Conservation (phyloP, 1,140 invertebrate species). For the Riptortus pedestris region DNA sequence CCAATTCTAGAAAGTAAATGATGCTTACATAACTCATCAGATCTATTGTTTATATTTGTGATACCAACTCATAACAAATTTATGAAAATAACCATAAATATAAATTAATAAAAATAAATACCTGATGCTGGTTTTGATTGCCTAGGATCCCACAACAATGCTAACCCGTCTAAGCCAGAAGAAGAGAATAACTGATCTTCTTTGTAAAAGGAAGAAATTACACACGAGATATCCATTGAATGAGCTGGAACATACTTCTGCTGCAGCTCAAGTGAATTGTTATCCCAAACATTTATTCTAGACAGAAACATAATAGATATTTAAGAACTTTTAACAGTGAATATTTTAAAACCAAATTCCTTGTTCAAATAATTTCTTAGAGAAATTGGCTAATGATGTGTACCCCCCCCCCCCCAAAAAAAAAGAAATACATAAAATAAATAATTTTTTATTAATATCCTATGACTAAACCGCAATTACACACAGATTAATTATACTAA, state of each 20-base stretch:
- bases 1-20: too few relatives aligned
- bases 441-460: neutral
- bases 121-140: slow-evolving; percentile 32
- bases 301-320: neutral
- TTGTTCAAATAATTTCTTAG: neutral
- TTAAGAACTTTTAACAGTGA: neutral
- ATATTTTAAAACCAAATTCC: neutral
- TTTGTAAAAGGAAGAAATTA: slow-evolving; percentile 18
- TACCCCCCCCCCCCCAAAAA: too few relatives aligned
- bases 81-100: neutral
- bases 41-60: too few relatives aligned
- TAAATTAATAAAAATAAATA: slow-evolving; percentile 2
- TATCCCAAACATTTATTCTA: slow-evolving; percentile 32
- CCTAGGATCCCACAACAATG: slow-evolving; percentile 31
- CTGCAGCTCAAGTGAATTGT: slow-evolving; percentile 25
- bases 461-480: neutral
- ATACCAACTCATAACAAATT: neutral
- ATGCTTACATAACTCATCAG: too few relatives aligned
- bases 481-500: too few relatives aligned
- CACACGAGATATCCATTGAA: slow-evolving; percentile 26
- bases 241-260: slow-evolving; percentile 31
- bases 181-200: slow-evolving; percentile 29
- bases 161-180: slow-evolving; percentile 30
- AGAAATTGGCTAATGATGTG: neutral
- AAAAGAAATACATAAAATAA: neutral